Evolutionary conservation across 2,113 vertebrate species (phyloP), one percentile per base, ranked within the genome.

Genomic region (Talpa occidentalis): DNA sequence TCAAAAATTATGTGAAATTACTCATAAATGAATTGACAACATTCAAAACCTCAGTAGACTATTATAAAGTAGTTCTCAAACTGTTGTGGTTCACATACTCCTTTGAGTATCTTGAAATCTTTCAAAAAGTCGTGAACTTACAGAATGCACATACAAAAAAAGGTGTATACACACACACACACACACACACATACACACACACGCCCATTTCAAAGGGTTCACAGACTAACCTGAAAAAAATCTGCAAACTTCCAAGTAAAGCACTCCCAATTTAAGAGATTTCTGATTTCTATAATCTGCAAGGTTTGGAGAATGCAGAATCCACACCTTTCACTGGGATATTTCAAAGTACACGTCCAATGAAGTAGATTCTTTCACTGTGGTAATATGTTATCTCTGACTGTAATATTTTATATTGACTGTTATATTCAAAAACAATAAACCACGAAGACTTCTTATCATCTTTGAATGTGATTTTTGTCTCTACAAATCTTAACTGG

Each of bases 111-210:
- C 19, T 21, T 73, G 52, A 93, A 90, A 47, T 79, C n/a, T 76
- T 93, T 90, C 76, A 32, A 91, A 83, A 89, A 85, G 32, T 19
- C 28, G 37, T n/a, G 69, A 64, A 87, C 49, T 85, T 59, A 79
- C 42, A 88, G 84, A 85, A 86, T 40, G 2, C 15, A 59, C 11
- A n/a, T 74, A 47, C 56, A 44, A 74, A 82, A 52, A 26, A 1
- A 28, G 30, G 11, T 49, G 11, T 12, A 49, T 42, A 76, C n/a
- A 42, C 60, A 28, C 6, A 49, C 12, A 14, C 12, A 49, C 12
- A 49, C 11, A 49, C 10, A 44, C 44, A 44, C 10, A 44, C 10
- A 44, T 44, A 44, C 10, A 44, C 44, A 44, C 10, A 44, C 44
- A 44, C 10, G 44, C n/a, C 7, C 1, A 10, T 92, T 82, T 74